Base-by-base conservation (phyloP, 2,888 invertebrate genomes). In the Himalopsyche anomala region DNA sequence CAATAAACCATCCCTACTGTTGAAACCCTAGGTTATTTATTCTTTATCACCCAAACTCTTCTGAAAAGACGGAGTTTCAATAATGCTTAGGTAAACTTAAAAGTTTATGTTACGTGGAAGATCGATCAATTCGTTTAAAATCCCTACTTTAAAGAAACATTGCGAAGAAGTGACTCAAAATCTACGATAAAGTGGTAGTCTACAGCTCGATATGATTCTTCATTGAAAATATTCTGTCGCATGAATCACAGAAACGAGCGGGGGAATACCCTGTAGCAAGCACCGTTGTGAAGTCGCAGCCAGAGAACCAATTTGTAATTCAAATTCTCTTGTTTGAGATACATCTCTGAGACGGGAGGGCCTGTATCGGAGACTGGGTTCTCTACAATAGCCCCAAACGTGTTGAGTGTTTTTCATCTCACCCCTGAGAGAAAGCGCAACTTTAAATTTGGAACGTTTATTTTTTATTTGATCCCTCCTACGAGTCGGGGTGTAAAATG, bases 271-370 rank as follows among this genome's bases (percentile, higher is more conserved):
- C 38, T 84, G 54, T 80, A 56, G 81, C 84, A 62, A 55, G n/a
- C 51, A 82, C 28, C 55, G 28, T 62, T 62, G 62, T 62, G 19
- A 62, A 62, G 62, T 83, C 62, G 56, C 81, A 80, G 51, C 36
- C 81, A 36, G 42, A 51, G 84, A 40, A 42, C 82, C 85, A 83
- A 88, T 88, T 88, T 88, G 87, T 88, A 88, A 88, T 88, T 88
- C 87, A 88, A 87, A 88, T 88, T 88, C 54, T 83, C 82, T 82
- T 84, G 87, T 86, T 81, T 86, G 86, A 55, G 86, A 83, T 80
- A 83, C 87, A 84, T 81, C 85, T 74, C 69, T 81, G 51, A 51
- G 55, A 80, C 51, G 80, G 42, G 74, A 84, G 54, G 38, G 11
- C n/a, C 74, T 69, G 83, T 74, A 83, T 74, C 40, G 80, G 40